These are phyloP conservation scores for Mormyrops attenuatus DNA, from an alignment of 2,797 vertebrate species.

Conservation along the genomic window DNA sequence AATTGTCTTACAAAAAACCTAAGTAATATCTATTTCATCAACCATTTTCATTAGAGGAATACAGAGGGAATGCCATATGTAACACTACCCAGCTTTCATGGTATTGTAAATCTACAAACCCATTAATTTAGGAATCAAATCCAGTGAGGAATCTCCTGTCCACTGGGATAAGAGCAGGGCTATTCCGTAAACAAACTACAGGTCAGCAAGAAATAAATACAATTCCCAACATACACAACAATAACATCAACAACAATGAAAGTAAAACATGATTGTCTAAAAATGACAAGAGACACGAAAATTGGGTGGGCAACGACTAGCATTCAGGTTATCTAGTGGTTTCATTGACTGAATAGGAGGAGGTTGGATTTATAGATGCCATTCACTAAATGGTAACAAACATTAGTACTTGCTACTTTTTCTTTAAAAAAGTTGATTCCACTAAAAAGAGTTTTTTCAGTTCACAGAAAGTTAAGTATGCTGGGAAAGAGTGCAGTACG, in stretches of 20 bases:
- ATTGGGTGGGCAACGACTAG: conserved; percentile 80
- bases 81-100: conserved; percentile 90
- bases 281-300: conserved; percentile 84
- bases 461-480: conserved; percentile 58
- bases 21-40: conserved; percentile 85
- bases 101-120: conserved; percentile 71
- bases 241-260: conserved; percentile 74
- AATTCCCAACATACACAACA: conserved; percentile 82
- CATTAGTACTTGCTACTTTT: conserved; percentile 58
- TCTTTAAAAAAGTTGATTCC: conserved; percentile 47
- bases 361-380: conserved; percentile 40
- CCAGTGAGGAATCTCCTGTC: conserved; percentile 60
- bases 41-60: conserved; percentile 90
- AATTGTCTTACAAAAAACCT: conserved; percentile 84
- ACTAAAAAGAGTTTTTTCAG: conserved; percentile 60
- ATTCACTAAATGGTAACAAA: conserved; percentile 59
- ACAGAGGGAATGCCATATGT: conserved; percentile 84
- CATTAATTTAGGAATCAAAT: conserved; percentile 63
- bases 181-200: conserved; percentile 96
- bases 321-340: conserved; percentile 82
- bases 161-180: conserved; percentile 86
- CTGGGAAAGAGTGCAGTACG: conserved; percentile 50
- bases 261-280: conserved; percentile 94
- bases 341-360: conserved; percentile 58
- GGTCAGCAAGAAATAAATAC: conserved; percentile 99